phyloP scores from a whole-genome alignment of 2,797 vertebrate genomes.

The Chanos chanos region DNA sequence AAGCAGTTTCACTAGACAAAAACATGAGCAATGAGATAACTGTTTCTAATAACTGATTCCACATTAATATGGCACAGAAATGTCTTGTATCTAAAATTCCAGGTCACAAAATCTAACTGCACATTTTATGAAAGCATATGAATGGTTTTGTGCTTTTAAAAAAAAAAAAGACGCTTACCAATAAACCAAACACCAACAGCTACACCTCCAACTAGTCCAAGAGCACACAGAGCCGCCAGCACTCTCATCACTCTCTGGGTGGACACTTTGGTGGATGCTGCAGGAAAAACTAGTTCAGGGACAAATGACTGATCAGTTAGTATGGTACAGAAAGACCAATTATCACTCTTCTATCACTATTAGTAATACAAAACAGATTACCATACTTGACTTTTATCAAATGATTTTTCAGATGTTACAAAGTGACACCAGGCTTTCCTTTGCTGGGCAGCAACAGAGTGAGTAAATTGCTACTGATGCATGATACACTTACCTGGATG shows the following conservation, averaged over 20 bases:
- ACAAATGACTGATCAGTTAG: not conserved
- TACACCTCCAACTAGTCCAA: constrained; percentile 74
- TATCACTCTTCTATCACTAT: no score
- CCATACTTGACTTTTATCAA: no score
- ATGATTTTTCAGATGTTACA: no score
- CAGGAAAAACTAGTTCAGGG: constrained; percentile 34
- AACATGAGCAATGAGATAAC: not conserved
- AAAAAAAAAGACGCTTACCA: no score
- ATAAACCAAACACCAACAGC: constrained; percentile 77
- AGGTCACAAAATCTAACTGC: not conserved
- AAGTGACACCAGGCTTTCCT: no score
- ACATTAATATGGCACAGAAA: no score
- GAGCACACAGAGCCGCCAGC: constrained; percentile 66
- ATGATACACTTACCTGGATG: constrained; percentile 54
- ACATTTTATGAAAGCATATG: constrained; percentile 40
- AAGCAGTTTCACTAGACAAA: constrained; percentile 67
- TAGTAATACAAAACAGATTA: no score
- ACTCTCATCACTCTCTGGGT: constrained; percentile 65
- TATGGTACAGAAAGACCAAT: not conserved
- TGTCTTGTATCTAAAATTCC: no score
- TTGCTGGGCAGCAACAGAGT: no score
- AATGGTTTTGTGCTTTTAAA: constrained; percentile 39
- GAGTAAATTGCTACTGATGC: not conserved
- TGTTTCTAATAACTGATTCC: not conserved
- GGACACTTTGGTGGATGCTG: constrained; percentile 53